phyloP scores from a whole-genome alignment of 1,140 invertebrate species.

The Adoxophyes honmai region DNA sequence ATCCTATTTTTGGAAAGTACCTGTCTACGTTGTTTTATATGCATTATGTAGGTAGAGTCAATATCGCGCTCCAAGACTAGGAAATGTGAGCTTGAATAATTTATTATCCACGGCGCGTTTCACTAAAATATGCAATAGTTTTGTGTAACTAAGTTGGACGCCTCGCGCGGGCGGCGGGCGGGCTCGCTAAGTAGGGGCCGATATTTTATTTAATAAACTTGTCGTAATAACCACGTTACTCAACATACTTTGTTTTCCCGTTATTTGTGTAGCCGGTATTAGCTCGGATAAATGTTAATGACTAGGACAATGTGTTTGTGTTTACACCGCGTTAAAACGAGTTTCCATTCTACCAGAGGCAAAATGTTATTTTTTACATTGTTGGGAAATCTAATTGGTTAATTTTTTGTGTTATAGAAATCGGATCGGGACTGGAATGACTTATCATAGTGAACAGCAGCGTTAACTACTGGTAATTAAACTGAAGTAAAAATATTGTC shows the following conservation, averaged over 20 bases:
- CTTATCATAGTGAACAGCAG: too few relatives aligned
- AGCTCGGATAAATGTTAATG: conserved; percentile 34
- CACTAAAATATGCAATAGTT: conserved; percentile 71
- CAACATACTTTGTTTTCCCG: conserved; percentile 51
- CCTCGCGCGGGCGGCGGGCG: conserved; percentile 37
- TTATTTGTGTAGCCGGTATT: conserved; percentile 40
- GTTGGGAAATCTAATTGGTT: too few relatives aligned
- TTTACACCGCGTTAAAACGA: conserved; percentile 3
- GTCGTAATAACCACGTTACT: conserved; percentile 35
- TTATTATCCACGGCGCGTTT: conserved; percentile 54
- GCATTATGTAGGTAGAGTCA: conserved; percentile 59
- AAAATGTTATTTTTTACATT: too few relatives aligned
- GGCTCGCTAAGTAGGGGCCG: conserved; percentile 39
- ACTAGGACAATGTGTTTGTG: conserved; percentile 19
- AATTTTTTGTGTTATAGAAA: too few relatives aligned
- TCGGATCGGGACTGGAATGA: too few relatives aligned
- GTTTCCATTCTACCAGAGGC: neutral
- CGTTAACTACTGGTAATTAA: too few relatives aligned
- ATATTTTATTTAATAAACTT: conserved; percentile 66
- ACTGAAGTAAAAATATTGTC: too few relatives aligned
- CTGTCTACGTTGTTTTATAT: conserved; percentile 31
- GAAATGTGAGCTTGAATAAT: conserved; percentile 66
- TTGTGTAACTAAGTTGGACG: conserved; percentile 66
- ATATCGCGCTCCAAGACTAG: conserved; percentile 52
- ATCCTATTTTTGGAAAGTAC: conserved; percentile 8